phyloP scores from a whole-genome alignment of 2,113 vertebrate genomes.

The Nerophis ophidion region DNA sequence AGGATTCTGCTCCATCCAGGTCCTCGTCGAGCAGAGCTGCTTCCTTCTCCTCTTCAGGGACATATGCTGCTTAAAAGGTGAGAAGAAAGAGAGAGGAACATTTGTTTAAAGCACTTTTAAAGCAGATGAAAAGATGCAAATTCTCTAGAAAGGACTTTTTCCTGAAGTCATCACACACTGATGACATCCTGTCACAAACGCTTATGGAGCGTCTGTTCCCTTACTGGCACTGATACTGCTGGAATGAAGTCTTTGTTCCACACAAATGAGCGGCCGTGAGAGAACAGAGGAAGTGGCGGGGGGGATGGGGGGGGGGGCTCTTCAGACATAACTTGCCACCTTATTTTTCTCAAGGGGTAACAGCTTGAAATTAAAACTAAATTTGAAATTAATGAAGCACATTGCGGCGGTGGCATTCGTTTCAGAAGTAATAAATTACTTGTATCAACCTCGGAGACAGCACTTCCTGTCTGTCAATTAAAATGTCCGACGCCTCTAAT shows the following conservation, averaged over 20 bases:
- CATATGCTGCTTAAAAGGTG: constrained; percentile 81
- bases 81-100: constrained; percentile 47
- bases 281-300: constrained; percentile 31
- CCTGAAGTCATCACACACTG: constrained; percentile 19
- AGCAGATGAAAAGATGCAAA: constrained; percentile 36
- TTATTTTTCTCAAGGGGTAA: constrained; percentile 99
- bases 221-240: constrained; percentile 7
- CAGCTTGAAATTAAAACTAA: constrained; percentile 99
- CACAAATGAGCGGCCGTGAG: constrained; percentile 40
- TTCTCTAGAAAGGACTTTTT: constrained; percentile 25
- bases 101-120: constrained; percentile 33
- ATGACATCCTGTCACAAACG: constrained; percentile 45
- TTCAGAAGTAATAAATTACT: constrained; percentile 99
- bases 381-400: constrained; percentile 99
- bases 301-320: constrained; percentile 78
- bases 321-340: constrained; percentile 99
- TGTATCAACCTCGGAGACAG: constrained; percentile 99
- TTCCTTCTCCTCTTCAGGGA: constrained; percentile 92
- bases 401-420: constrained; percentile 99
- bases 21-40: constrained; percentile 88
- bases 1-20: constrained; percentile 80
- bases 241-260: constrained; percentile 57
- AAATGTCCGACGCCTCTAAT: constrained; percentile 99
- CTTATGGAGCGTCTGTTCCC: constrained; percentile 48
- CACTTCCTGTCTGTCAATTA: constrained; percentile 99